Evolutionary conservation across 2,888 invertebrate species (phyloP).

Genomic region (Polymixis lichenea): DNA sequence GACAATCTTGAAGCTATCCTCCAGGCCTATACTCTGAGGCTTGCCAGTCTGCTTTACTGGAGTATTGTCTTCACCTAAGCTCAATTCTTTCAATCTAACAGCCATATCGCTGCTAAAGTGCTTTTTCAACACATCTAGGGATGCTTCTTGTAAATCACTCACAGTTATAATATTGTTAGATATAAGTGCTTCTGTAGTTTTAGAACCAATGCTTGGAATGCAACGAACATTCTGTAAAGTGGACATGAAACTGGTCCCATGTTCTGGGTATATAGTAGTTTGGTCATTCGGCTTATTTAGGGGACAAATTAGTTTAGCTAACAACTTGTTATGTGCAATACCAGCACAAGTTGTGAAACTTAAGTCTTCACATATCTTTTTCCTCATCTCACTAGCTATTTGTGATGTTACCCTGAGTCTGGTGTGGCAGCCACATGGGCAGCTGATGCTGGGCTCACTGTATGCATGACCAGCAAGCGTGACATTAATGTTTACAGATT

Average conservation of each 20-base stretch:
- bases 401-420: conserved; percentile 93
- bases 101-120: conserved; percentile 93
- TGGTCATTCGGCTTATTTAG: conserved; percentile 95
- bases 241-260: conserved; percentile 92
- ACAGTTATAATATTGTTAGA: conserved; percentile 92
- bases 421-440: conserved; percentile 94
- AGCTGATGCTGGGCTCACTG: conserved; percentile 89
- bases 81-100: conserved; percentile 92
- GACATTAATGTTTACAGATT: conserved; percentile 77
- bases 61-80: conserved; percentile 94
- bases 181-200: conserved; percentile 92
- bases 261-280: conserved; percentile 94
- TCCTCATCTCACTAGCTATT: conserved; percentile 94
- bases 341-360: conserved; percentile 95
- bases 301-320: conserved; percentile 94
- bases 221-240: conserved; percentile 91
- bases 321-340: conserved; percentile 95
- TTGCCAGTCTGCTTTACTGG: conserved; percentile 94
- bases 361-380: conserved; percentile 92
- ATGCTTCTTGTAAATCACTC: conserved; percentile 92
- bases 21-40: conserved; percentile 95
- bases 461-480: conserved; percentile 91
- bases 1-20: conserved; percentile 94
- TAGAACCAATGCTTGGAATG: conserved; percentile 95
- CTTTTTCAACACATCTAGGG: conserved; percentile 90